Evolutionary conservation across 2,113 vertebrate species (phyloP), one percentile per base, ranked within the genome.

Genomic region (Eurystomus gularis): DNA sequence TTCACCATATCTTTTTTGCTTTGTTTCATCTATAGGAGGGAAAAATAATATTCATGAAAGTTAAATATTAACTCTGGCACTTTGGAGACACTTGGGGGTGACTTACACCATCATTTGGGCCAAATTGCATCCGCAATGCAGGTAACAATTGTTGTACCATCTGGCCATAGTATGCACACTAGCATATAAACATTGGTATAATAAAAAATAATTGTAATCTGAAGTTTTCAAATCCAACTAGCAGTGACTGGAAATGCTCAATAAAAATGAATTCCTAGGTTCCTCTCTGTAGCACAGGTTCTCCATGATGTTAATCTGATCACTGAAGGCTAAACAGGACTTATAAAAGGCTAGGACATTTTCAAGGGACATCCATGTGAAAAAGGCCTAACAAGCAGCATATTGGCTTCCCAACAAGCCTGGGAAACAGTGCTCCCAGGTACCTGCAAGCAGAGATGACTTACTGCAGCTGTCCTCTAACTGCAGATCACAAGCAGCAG

Each of bases 71-170:
- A 88, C 48, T 88, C 62, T 92, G 75, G 86, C 79, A 83, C 54
- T 35, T 1, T 0, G 55, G 55, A 93, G 83, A 58, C 46, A 33
- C 64, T 82, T 66, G 39, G 33, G 87, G 71, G 75, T 94, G 92
- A 96, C 96, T 96, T 92, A 90, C 71, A 70, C 71, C 71, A 86
- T 54, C 55, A 46, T 88, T 92, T 93, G 94, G 96, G 85, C 90
- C 94, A 94, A 96, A 96, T 40, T 91, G 54, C 87, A 58, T 92
- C 95, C 96, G 85, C 94, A 96, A 73, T 95, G 96, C 90, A 94
- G 96, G 91, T 96, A 92, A 90, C 66, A 96, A 95, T 87, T 88
- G 58, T 33, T 13, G 79, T 29, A 73, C 92, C 96, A 96, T 94
- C 95, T 96, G 94, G 92, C 60, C 87, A 31, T 8, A 23, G 71